A percentile compares a stretch with the other conserved stretches of the same genome.
These are phyloP conservation scores for Tenthredo notha DNA, from an alignment of 2,888 invertebrate genomes.

Conservation along the genomic window DNA sequence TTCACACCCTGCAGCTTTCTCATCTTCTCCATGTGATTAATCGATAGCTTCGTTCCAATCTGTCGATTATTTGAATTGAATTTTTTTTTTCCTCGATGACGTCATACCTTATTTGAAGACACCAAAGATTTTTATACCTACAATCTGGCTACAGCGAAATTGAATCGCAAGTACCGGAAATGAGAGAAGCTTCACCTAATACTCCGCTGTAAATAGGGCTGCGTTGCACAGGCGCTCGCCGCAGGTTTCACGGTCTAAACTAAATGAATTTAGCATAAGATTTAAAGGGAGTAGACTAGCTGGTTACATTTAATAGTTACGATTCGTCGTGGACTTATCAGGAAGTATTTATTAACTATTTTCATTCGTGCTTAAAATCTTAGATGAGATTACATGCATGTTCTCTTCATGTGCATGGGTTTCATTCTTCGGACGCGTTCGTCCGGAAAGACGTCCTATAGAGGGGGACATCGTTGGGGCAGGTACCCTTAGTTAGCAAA, in stretches of 20 bases:
- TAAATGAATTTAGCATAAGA: neutral
- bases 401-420: conserved; percentile 54
- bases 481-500: conserved; percentile 61
- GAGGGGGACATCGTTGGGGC: conserved; percentile 63
- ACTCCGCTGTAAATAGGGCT: conserved; percentile 12
- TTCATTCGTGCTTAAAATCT: conserved; percentile 63
- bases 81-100: neutral
- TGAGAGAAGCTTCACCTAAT: neutral
- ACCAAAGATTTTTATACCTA: neutral
- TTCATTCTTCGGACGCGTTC: conserved; percentile 73
- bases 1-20: conserved; percentile 65
- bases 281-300: conserved; percentile 11
- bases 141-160: neutral
- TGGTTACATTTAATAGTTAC: conserved; percentile 56
- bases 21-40: conserved; percentile 28
- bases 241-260: neutral
- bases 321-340: conserved; percentile 63
- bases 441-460: conserved; percentile 71
- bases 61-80: conserved; percentile 25
- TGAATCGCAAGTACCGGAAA: neutral
- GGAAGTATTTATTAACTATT: conserved; percentile 67
- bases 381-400: conserved; percentile 61
- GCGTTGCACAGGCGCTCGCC: conserved; percentile 24
- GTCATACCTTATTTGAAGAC: neutral
- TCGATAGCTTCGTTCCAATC: conserved; percentile 30